These are phyloP conservation scores for Elegia similella DNA, from an alignment of 2,888 invertebrate genomes.

Conservation along the genomic window DNA sequence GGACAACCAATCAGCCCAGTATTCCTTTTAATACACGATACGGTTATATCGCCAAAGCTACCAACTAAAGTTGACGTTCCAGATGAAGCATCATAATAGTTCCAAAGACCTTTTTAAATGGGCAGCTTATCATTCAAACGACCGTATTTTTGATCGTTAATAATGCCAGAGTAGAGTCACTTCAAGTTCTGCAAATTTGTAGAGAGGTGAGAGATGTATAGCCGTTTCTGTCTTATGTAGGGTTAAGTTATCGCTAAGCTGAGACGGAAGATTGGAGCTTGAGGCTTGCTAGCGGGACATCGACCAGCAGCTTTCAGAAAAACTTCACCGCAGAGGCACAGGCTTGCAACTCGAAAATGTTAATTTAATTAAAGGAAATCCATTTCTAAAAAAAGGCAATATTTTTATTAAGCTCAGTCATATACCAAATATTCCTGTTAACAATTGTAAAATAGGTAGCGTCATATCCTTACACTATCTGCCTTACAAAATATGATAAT, in stretches of 20 bases:
- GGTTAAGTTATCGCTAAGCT: slow-evolving; percentile 39
- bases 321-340: slow-evolving; percentile 51
- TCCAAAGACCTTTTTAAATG: slow-evolving; percentile 43
- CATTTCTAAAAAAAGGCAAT: background rate
- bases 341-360: slow-evolving; percentile 55
- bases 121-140: slow-evolving; percentile 56
- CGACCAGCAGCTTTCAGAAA: slow-evolving; percentile 81
- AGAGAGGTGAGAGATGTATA: slow-evolving; percentile 37
- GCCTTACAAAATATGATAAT: too few relatives aligned
- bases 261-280: slow-evolving; percentile 55
- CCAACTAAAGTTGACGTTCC: slow-evolving; percentile 35
- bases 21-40: slow-evolving; percentile 51
- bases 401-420: background rate
- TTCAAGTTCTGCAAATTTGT: slow-evolving; percentile 72
- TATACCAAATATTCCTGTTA: slow-evolving; percentile 21
- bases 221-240: slow-evolving; percentile 52
- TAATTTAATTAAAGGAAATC: slow-evolving; percentile 13
- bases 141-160: slow-evolving; percentile 63
- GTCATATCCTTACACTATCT: too few relatives aligned
- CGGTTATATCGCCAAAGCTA: slow-evolving; percentile 45
- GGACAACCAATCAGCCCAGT: slow-evolving; percentile 51
- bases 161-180: slow-evolving; percentile 66
- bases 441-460: too few relatives aligned
- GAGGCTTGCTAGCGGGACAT: slow-evolving; percentile 77
- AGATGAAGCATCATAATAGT: slow-evolving; percentile 28